phyloP scores from a whole-genome alignment of 1,140 invertebrate genomes.

The Dolichoris vasculosae region DNA sequence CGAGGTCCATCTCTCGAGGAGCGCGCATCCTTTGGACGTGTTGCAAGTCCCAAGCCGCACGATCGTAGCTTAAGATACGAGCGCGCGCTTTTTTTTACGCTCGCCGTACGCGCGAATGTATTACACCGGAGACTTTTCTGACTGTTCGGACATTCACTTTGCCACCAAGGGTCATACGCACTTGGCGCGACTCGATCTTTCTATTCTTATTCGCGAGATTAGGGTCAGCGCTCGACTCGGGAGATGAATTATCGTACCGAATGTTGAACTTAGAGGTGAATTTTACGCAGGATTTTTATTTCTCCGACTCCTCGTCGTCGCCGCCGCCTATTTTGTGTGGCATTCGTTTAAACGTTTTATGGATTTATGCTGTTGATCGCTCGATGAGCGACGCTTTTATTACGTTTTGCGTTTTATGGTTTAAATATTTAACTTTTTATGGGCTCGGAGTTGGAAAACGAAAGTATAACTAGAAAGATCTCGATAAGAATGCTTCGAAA shows the following conservation, averaged over 20 bases:
- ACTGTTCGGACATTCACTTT: background rate
- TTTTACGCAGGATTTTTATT: no score
- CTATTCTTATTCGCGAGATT: background rate
- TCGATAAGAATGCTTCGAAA: no score
- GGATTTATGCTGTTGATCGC: background rate
- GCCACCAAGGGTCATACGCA: background rate
- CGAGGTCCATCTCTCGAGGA: constrained; percentile 3
- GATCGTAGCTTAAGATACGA: background rate
- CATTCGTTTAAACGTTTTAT: background rate
- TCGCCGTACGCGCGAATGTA: background rate
- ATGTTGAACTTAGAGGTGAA: background rate
- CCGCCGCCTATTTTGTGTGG: background rate
- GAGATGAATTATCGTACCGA: background rate
- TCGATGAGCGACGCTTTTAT: background rate
- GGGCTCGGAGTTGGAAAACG: no score
- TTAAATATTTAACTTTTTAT: background rate
- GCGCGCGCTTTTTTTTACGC: background rate
- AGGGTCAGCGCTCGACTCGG: background rate
- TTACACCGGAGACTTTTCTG: background rate
- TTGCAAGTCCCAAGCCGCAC: background rate
- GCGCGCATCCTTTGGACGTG: constrained; percentile 1
- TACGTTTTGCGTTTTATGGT: no score
- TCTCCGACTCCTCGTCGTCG: no score
- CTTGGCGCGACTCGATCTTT: background rate
- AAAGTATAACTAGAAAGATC: no score